phyloP scores from a whole-genome alignment of 2,113 vertebrate genomes.

The Odocoileus virginianus region DNA sequence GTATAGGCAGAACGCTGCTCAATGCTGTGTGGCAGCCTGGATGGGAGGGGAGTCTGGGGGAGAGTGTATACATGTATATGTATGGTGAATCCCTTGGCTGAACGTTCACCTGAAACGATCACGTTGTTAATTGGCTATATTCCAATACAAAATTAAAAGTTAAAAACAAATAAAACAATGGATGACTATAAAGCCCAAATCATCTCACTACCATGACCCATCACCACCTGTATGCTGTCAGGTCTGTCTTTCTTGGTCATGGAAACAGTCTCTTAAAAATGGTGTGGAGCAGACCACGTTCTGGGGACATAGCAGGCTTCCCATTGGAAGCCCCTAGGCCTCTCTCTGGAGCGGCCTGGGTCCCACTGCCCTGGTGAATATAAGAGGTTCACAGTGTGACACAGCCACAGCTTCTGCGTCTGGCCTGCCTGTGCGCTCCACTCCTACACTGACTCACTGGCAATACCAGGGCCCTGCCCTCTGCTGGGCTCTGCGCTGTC shows the following conservation, averaged over 20 bases:
- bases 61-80: not conserved
- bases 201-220: rapidly evolving
- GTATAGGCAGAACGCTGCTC: not conserved
- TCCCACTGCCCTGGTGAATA: not conserved
- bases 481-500: not conserved
- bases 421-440: not conserved
- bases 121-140: not conserved
- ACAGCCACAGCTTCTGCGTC: not conserved
- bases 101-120: not conserved
- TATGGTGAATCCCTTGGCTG: not conserved
- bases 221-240: rapidly evolving
- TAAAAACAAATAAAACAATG: not conserved
- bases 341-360: not conserved
- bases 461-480: not conserved
- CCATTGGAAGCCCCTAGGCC: not conserved
- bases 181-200: not conserved
- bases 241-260: not conserved
- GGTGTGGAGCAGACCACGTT: rapidly evolving
- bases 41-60: not conserved
- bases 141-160: not conserved
- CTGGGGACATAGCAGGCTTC: not conserved
- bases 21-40: not conserved
- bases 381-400: not conserved
- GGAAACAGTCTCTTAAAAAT: not conserved
- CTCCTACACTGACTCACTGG: rapidly evolving